These are phyloP conservation scores for Zosterops hypoxanthus DNA, from an alignment of 2,113 vertebrate genomes.

Conservation along the genomic window DNA sequence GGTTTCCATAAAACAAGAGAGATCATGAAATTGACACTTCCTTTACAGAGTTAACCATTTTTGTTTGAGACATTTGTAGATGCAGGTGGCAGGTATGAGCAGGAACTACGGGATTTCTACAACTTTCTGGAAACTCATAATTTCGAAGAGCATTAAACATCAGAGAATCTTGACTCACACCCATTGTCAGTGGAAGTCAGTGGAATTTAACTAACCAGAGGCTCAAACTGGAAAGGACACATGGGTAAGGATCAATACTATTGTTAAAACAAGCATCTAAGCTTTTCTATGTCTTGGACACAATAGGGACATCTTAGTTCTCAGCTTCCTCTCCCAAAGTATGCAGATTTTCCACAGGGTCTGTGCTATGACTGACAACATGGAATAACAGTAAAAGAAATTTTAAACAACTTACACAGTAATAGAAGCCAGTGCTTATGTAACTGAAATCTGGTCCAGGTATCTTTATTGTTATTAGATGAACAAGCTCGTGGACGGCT, in stretches of 20 bases:
- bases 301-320: rapidly evolving
- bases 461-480: background rate
- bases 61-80: background rate
- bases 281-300: background rate
- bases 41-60: background rate
- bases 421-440: background rate
- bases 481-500: background rate
- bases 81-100: background rate
- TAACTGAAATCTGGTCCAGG: background rate
- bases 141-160: background rate
- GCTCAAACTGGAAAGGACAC: background rate
- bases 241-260: background rate
- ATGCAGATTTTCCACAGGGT: background rate
- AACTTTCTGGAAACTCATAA: background rate
- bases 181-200: background rate
- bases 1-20: background rate
- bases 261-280: background rate
- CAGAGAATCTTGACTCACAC: background rate
- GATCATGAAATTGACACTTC: background rate
- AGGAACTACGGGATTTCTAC: background rate
- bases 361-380: background rate
- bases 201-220: background rate
- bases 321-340: background rate
- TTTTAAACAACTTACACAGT: background rate
- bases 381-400: background rate